These are phyloP conservation scores for Chascanopsetta lugubris DNA, from an alignment of 2,113 vertebrate species.

Conservation along the genomic window DNA sequence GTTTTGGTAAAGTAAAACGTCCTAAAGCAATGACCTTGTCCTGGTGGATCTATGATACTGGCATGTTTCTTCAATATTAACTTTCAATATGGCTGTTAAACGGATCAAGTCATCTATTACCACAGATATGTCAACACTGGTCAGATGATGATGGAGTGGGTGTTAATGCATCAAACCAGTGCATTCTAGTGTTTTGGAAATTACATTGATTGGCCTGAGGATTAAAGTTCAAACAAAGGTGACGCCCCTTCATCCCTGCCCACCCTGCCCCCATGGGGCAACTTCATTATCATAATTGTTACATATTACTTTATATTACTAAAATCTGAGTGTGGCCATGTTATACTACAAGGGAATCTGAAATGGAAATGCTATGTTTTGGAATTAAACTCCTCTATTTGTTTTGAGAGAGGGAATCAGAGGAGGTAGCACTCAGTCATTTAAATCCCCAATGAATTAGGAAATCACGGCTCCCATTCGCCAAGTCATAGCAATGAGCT, in stretches of 20 bases:
- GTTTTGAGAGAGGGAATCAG: slow-evolving; percentile 55
- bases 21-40: too few relatives aligned
- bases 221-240: slow-evolving; percentile 27
- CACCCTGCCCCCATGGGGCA: neutral
- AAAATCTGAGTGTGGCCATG: neutral
- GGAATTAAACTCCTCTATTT: slow-evolving; percentile 35
- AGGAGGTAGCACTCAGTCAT: slow-evolving; percentile 58
- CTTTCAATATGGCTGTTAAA: too few relatives aligned
- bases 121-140: neutral
- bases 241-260: slow-evolving; percentile 23
- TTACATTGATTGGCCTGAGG: slow-evolving; percentile 27
- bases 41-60: too few relatives aligned
- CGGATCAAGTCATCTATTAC: too few relatives aligned
- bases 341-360: neutral
- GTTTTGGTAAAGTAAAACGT: too few relatives aligned
- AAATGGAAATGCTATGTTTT: slow-evolving; percentile 26
- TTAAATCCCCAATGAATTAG: slow-evolving; percentile 63
- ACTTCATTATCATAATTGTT: slow-evolving; percentile 1
- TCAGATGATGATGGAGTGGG: slow-evolving; percentile 23
- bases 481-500: slow-evolving; percentile 46
- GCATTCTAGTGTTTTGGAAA: slow-evolving; percentile 30
- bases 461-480: slow-evolving; percentile 50
- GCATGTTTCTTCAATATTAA: too few relatives aligned
- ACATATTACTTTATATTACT: neutral
- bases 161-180: neutral